A percentile compares a stretch with the other conserved stretches of the same genome.
phyloP scores from a whole-genome alignment of 1,140 invertebrate species.

The Drosophila kepulauana region DNA sequence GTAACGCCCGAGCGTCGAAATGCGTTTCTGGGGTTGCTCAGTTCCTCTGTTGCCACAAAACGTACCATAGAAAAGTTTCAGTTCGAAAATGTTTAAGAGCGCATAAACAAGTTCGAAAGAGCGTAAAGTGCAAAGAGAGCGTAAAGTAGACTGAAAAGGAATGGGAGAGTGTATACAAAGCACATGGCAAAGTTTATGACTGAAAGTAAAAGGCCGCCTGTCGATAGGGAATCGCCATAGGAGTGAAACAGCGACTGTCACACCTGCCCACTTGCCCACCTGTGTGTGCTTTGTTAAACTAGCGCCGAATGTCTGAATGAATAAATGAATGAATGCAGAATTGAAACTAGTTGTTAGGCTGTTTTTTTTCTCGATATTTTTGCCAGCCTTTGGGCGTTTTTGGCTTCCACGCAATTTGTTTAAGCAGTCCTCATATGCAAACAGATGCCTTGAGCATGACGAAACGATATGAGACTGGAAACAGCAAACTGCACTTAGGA shows the following conservation, averaged over 20 bases:
- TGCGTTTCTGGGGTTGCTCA: conserved; percentile 75
- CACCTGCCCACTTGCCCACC: conserved; percentile 47
- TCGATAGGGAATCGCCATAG: conserved; percentile 1
- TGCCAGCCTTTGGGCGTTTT: conserved; percentile 39
- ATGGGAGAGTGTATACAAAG: background rate
- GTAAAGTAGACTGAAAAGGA: conserved; percentile 1
- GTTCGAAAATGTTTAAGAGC: conserved; percentile 61
- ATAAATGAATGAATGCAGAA: conserved; percentile 23
- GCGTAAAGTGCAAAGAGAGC: conserved; percentile 9
- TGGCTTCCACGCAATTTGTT: conserved; percentile 32
- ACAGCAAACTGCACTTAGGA: conserved; percentile 45
- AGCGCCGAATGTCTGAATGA: conserved; percentile 3
- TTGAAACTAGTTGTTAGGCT: conserved; percentile 31
- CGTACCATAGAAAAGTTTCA: conserved; percentile 32
- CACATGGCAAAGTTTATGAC: conserved; percentile 43
- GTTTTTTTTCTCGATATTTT: background rate
- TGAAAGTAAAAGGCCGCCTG: conserved; percentile 77
- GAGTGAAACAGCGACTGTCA: conserved; percentile 4
- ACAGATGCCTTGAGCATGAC: conserved; percentile 26
- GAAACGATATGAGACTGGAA: conserved; percentile 12
- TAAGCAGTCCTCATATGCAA: conserved; percentile 1
- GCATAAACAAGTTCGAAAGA: conserved; percentile 39
- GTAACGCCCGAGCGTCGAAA: conserved; percentile 74
- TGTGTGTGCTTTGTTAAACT: conserved; percentile 4
- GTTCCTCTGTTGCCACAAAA: conserved; percentile 8